phyloP scores from a whole-genome alignment of 2,888 invertebrate species.

The Idaea aversata region DNA sequence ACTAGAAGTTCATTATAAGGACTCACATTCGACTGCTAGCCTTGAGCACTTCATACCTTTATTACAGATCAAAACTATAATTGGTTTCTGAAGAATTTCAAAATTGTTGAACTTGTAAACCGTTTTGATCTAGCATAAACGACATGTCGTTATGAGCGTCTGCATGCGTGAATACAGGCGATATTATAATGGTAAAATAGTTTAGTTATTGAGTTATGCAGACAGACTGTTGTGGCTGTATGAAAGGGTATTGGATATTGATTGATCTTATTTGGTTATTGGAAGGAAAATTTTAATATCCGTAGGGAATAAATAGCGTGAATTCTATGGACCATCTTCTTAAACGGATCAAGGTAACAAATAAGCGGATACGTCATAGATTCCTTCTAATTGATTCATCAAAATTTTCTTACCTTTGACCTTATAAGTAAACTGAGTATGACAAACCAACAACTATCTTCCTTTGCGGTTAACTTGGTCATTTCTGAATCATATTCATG shows the following conservation, averaged over 20 bases:
- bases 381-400: not conserved
- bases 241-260: conserved; percentile 46
- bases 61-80: not conserved
- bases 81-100: not conserved
- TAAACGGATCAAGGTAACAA: not conserved
- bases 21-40: not conserved
- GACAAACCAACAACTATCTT: not conserved
- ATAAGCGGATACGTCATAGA: not conserved
- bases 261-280: conserved; percentile 44
- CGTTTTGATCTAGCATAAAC: conserved; percentile 33
- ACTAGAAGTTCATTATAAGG: too few species aligned
- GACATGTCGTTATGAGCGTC: conserved; percentile 38
- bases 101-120: conserved; percentile 5
- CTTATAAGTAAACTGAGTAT: not conserved
- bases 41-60: not conserved
- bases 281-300: not conserved
- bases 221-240: conserved; percentile 41
- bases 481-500: conserved; percentile 3
- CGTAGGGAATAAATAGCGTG: not conserved
- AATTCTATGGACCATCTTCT: not conserved
- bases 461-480: not conserved
- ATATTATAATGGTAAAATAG: conserved; percentile 56
- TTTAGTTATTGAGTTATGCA: conserved; percentile 77
- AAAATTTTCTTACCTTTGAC: not conserved
- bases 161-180: conserved; percentile 23